A percentile compares a stretch with the other conserved stretches of the same genome.
Conservation (phyloP, 2,797 vertebrate species). For the Numenius phaeopus region DNA sequence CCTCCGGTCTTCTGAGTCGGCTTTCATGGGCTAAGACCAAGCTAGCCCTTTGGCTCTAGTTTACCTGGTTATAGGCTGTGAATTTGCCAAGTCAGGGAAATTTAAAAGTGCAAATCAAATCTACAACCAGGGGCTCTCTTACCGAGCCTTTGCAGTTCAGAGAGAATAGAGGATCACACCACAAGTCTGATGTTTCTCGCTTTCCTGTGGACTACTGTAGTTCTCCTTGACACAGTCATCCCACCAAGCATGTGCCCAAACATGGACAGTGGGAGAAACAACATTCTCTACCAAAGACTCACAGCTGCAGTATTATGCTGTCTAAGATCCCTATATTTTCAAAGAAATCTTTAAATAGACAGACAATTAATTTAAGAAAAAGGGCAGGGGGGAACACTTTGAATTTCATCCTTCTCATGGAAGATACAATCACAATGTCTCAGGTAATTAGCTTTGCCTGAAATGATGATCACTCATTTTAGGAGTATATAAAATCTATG, state of each 20-base stretch:
- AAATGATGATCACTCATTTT: conserved; percentile 51
- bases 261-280: not conserved
- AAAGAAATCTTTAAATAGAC: conserved; percentile 47
- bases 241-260: not conserved
- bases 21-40: not conserved
- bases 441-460: conserved; percentile 20
- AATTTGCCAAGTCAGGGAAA: not conserved
- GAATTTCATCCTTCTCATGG: conserved; percentile 1
- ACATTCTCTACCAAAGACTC: not conserved
- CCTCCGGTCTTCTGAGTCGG: rapidly evolving
- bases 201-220: not conserved
- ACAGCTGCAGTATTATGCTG: not conserved
- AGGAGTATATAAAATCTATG: conserved; percentile 7
- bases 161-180: not conserved
- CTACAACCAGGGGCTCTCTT: not conserved
- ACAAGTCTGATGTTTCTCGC: not conserved
- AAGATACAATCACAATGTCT: conserved; percentile 45
- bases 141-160: not conserved
- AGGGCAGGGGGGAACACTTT: not conserved
- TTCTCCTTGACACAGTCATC: not conserved
- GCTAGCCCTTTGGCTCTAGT: not conserved
- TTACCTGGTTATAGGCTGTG: not conserved
- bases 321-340: conserved; percentile 42
- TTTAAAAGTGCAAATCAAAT: not conserved
- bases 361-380: not conserved